Base-by-base conservation (phyloP, 2,113 vertebrate species). In the Leiothrix lutea region DNA sequence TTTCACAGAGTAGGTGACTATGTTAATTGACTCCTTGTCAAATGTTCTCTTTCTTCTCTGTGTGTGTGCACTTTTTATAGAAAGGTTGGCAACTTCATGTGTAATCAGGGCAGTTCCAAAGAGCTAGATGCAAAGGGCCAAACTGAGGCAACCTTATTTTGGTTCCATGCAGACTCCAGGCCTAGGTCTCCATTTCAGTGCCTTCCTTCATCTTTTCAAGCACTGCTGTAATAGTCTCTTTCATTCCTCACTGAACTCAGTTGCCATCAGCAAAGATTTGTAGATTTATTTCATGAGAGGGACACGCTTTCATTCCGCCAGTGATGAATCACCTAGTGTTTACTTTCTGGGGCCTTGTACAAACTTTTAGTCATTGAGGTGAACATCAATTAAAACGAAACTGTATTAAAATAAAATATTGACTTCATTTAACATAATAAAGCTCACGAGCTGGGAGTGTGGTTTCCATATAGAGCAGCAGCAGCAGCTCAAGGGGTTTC, bases 361-460 rank as follows among this genome's bases (percentile, higher is more conserved):
- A 94, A 71, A 91, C 90, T 93, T 94, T 94, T 66, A 82, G 70
- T 85, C 71, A 87, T 54, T 92, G 80, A 91, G 86, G 78, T 92
- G 90, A 92, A 60, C 66, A 94, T 96, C 88, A 93, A 97, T 96
- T 97, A 95, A 95, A 94, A 85, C 78, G 92, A 82, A 90, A 88
- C 56, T 40, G 50, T 70, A 73, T 92, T 91, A 94, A 93, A 95
- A 74, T 82, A 92, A 92, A 94, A 94, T 86, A 95, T 29, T 91
- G 91, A 91, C 79, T 95, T 80, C 38, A 88, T 94, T 93, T 94
- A 92, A 54, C 47, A 33, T 67, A 91, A 77, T 70, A 48, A 22
- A 64, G 65, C 78, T 84, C 71, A 50, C 66, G 75, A 14, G 70
- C 9, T 51, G 50, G 24, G 62, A 66, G 14, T 35, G 44, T 70